Evolutionary conservation across 2,797 vertebrate genomes (phyloP).

Genomic region (Chiloscyllium punctatum): DNA sequence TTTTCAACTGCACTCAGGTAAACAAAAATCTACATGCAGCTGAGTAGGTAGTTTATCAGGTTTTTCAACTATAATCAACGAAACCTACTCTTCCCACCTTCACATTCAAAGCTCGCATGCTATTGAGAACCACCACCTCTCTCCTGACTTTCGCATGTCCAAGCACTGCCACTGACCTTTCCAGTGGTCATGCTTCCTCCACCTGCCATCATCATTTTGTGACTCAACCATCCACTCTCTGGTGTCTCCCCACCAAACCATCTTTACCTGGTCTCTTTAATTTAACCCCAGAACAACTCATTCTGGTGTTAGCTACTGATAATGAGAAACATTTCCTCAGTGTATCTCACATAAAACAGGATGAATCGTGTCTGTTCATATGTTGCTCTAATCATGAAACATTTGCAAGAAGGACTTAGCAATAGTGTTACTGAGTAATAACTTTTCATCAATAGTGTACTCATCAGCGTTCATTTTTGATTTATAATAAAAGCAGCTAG

Average conservation of each 20-base stretch:
- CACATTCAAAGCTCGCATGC: no score
- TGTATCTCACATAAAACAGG: neutral
- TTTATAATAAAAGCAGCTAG: neutral
- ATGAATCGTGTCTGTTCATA: neutral
- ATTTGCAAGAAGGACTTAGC: neutral
- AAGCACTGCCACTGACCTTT: neutral
- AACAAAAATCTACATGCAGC: neutral
- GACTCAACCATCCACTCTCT: neutral
- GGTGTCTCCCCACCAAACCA: neutral
- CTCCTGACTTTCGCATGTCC: neutral
- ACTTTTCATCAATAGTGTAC: neutral
- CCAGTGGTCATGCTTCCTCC: neutral
- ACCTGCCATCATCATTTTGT: no score
- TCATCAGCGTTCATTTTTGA: neutral
- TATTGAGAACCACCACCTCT: no score
- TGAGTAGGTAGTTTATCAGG: neutral
- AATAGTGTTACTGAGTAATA: neutral
- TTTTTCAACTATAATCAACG: neutral
- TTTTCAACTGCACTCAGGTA: neutral
- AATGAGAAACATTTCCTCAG: neutral
- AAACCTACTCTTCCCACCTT: neutral
- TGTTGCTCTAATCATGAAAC: neutral
- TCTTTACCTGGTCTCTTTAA: neutral
- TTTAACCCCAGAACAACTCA: neutral
- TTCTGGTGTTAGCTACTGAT: neutral